Conservation (phyloP, 2,888 invertebrate species). For the Rhorus exstirpatorius region DNA sequence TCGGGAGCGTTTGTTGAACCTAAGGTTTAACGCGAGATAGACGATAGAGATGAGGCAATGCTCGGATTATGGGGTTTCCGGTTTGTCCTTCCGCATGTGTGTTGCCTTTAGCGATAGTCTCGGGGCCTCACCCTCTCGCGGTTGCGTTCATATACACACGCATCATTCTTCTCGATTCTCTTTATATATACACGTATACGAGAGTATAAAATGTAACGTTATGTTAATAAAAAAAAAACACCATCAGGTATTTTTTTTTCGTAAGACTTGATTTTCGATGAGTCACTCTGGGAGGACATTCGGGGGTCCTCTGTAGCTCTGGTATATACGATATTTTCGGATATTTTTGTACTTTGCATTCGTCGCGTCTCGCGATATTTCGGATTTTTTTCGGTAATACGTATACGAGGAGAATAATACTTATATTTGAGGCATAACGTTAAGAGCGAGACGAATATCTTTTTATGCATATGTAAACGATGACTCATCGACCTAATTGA, state of each 20-base stretch:
- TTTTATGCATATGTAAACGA: constrained; percentile 4
- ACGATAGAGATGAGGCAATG: constrained; percentile 18
- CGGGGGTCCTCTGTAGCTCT: no score
- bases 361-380: no score
- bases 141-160: constrained; percentile 18
- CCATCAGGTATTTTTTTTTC: no score
- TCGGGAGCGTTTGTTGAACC: constrained; percentile 56
- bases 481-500: constrained; percentile 48
- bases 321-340: no score
- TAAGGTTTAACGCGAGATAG: constrained; percentile 27
- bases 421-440: background rate
- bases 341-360: no score
- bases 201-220: background rate
- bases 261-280: no score
- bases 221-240: no score
- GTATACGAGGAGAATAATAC: no score
- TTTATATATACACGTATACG: no score
- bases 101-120: constrained; percentile 11
- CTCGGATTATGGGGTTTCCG: constrained; percentile 49
- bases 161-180: constrained; percentile 40
- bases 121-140: constrained; percentile 21
- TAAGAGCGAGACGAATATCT: background rate
- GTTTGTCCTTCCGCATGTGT: background rate
- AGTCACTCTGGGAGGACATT: no score
- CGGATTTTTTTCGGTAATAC: no score